phyloP scores from a whole-genome alignment of 1,140 invertebrate genomes.

The Stegodyphus dumicola region DNA sequence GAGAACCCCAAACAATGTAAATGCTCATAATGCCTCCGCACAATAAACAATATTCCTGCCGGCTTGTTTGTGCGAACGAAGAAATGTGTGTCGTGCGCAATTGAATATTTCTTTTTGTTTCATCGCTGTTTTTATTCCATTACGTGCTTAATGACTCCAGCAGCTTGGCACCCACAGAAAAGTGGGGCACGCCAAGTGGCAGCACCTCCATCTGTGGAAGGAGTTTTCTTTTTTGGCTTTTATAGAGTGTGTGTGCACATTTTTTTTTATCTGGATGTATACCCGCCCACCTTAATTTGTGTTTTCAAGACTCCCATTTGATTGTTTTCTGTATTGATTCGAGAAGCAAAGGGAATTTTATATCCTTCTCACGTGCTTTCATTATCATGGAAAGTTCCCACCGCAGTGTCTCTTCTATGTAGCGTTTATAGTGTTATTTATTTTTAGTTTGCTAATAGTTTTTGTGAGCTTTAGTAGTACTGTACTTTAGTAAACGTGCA shows the following conservation, averaged over 20 bases:
- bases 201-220: background rate
- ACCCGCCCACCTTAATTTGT: background rate
- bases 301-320: constrained; percentile 14
- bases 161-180: constrained; percentile 13
- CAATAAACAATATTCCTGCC: constrained; percentile 56
- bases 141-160: constrained; percentile 54
- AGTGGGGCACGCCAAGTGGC: constrained; percentile 36
- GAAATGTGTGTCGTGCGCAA: constrained; percentile 57
- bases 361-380: constrained; percentile 31
- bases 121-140: constrained; percentile 56
- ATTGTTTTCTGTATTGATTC: constrained; percentile 34
- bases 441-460: too few species aligned
- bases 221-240: background rate
- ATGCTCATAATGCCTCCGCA: constrained; percentile 55
- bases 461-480: too few species aligned
- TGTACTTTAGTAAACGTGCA: too few species aligned
- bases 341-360: constrained; percentile 30
- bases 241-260: background rate
- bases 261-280: background rate
- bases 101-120: constrained; percentile 59
- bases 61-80: constrained; percentile 45
- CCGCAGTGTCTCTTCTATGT: background rate
- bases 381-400: background rate
- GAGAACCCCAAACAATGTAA: constrained; percentile 53
- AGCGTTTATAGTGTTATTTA: background rate